phyloP scores from a whole-genome alignment of 2,113 vertebrate genomes.

The Leucoraja erinaceus region DNA sequence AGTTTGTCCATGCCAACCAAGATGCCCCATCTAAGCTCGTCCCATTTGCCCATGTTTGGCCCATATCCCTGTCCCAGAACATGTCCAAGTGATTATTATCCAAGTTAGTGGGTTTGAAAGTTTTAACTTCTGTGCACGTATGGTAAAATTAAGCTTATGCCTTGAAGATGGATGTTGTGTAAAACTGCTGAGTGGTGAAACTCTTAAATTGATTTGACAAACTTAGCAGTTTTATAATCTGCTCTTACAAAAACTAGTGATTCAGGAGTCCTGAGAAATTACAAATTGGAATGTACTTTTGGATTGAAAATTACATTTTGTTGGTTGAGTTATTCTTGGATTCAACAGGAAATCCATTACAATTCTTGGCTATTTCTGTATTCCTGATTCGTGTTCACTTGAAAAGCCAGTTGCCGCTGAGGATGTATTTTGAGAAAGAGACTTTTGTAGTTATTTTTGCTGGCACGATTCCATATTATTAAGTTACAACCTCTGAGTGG shows the following conservation, averaged over 20 bases:
- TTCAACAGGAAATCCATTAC: background rate
- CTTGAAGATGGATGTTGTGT: background rate
- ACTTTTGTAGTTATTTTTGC: background rate
- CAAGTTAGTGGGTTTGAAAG: background rate
- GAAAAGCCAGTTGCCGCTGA: background rate
- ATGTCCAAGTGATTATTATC: too few relatives aligned
- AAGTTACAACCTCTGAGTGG: background rate
- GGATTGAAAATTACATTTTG: background rate
- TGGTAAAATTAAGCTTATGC: background rate
- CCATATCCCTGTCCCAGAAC: too few relatives aligned
- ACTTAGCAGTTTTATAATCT: background rate
- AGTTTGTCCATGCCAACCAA: too few relatives aligned
- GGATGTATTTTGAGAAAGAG: background rate
- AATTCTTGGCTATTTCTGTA: background rate
- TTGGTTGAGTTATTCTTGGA: background rate
- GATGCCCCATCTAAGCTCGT: too few relatives aligned
- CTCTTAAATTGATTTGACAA: background rate
- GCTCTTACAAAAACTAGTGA: background rate
- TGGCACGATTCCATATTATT: background rate
- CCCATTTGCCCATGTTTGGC: too few relatives aligned
- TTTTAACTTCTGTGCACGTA: background rate
- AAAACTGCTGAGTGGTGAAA: background rate
- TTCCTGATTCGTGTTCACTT: background rate
- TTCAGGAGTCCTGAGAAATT: background rate
- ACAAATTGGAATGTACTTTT: background rate